Evolutionary conservation across 2,113 vertebrate species (phyloP), one percentile per base, ranked within the genome.

Genomic region (Syngnathus scovelli): DNA sequence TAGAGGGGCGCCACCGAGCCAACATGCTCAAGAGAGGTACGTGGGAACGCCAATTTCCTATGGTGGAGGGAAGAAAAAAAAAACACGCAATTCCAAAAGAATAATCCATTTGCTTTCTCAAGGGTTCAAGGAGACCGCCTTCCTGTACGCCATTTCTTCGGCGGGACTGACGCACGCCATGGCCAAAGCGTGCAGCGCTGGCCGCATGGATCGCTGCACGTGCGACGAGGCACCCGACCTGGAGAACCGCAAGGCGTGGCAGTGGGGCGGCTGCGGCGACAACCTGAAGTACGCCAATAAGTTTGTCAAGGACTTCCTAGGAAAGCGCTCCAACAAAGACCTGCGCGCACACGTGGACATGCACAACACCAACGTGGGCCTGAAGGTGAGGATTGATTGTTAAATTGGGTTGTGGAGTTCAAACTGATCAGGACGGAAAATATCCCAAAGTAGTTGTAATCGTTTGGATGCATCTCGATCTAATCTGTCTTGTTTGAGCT

Each of bases 201-300:
- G 97, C 7, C 91, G 96, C 51, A 96, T 99, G 96, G 97, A 99
- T 65, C 95, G 97, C 69, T 99, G 97, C 85, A 99, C 97, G 1
- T 99, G 97, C 0, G 97, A 99, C 0, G 97, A 99, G 75, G 97
- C 96, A 0, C 97, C 97, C 0, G 93, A 99, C 84, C 88, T 99
- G 89, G 96, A 98, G 91, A 99, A 99, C 90, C 91, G 96, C 0
- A 95, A 98, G 77, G 96, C 96, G 39, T 99, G 97, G 97, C 97
- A 98, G 88, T 99, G 97, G 97, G 97, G 97, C 0, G 97, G 97
- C 85, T 98, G 97, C 0, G 97, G 96, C 0, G 97, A 99, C 91
- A 99, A 99, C 87, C 94, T 98, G 62, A 98, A 98, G 71, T 98
- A 98, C 79, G 97, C 96, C 90, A 96, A 97, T 91, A 99, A 98